Percentiles rank a stretch among this genome's conserved stretches.
Conservation (phyloP, 2,797 vertebrate genomes). For the Petrocephalus sullivani region DNA sequence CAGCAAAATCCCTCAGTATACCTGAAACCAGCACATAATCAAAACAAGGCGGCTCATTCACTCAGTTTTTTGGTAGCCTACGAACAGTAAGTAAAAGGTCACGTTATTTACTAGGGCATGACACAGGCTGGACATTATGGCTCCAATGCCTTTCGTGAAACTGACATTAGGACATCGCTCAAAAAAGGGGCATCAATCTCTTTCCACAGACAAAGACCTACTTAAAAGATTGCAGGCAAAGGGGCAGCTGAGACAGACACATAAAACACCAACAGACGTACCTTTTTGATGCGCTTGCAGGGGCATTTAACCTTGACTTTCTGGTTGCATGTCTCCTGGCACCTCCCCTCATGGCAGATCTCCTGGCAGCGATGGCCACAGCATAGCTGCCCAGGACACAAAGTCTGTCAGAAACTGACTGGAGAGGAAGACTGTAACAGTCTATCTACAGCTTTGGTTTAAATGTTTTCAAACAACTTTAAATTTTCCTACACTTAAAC, state of each 20-base stretch:
- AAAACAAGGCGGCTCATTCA: background rate
- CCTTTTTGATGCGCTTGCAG: conserved; percentile 91
- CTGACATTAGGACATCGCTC: background rate
- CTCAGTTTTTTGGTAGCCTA: background rate
- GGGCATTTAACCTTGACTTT: conserved; percentile 85
- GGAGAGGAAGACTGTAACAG: background rate
- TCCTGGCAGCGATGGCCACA: conserved; percentile 91
- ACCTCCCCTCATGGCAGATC: conserved; percentile 77
- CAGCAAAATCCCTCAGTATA: background rate
- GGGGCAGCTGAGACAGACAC: background rate
- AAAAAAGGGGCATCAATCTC: background rate
- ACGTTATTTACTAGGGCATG: background rate
- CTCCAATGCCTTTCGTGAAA: background rate
- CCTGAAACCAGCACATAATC: background rate
- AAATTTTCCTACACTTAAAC: background rate
- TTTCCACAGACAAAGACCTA: background rate
- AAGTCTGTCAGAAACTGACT: background rate
- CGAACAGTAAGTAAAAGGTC: background rate
- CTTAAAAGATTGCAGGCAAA: background rate
- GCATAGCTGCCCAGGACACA: conserved; percentile 59
- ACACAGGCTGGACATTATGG: background rate
- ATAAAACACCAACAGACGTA: conserved; percentile 36
- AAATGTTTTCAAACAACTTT: background rate
- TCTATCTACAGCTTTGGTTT: background rate
- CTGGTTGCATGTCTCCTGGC: conserved; percentile 78